phyloP scores from a whole-genome alignment of 1,140 invertebrate genomes.

The Conopomorpha cramerella region DNA sequence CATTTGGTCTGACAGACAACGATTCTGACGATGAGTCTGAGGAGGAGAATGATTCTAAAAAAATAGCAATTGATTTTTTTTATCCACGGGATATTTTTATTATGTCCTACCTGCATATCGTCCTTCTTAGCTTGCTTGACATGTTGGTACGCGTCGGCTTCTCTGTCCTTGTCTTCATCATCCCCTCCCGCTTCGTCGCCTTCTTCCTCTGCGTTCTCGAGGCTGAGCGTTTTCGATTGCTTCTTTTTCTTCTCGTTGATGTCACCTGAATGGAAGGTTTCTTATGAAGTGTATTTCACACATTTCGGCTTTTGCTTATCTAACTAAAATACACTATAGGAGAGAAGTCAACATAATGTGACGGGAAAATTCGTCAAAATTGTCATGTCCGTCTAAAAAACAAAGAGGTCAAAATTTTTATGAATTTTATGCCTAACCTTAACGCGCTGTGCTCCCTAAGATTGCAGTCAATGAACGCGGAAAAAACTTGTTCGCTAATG shows the following conservation, averaged over 20 bases:
- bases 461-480: too few relatives aligned
- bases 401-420: background rate
- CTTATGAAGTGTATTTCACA: background rate
- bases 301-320: background rate
- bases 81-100: too few relatives aligned
- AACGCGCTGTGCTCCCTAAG: too few relatives aligned
- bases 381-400: background rate
- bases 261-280: too few relatives aligned
- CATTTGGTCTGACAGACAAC: too few relatives aligned
- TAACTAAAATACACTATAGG: background rate
- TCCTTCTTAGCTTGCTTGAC: slow-evolving; percentile 77
- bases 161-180: slow-evolving; percentile 45
- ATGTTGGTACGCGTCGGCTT: slow-evolving; percentile 82
- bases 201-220: slow-evolving; percentile 54
- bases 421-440: too few relatives aligned
- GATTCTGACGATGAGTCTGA: background rate
- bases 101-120: slow-evolving; percentile 61
- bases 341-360: slow-evolving; percentile 1
- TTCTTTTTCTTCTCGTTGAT: slow-evolving; percentile 65
- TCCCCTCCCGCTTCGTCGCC: slow-evolving; percentile 53
- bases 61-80: too few relatives aligned
- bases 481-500: too few relatives aligned
- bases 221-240: slow-evolving; percentile 65
- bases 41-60: too few relatives aligned
- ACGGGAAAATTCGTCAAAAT: background rate